A percentile compares a stretch with the other conserved stretches of the same genome.
Evolutionary conservation across 2,888 invertebrate species (phyloP).

Genomic region (Linnaemya tessellans): DNA sequence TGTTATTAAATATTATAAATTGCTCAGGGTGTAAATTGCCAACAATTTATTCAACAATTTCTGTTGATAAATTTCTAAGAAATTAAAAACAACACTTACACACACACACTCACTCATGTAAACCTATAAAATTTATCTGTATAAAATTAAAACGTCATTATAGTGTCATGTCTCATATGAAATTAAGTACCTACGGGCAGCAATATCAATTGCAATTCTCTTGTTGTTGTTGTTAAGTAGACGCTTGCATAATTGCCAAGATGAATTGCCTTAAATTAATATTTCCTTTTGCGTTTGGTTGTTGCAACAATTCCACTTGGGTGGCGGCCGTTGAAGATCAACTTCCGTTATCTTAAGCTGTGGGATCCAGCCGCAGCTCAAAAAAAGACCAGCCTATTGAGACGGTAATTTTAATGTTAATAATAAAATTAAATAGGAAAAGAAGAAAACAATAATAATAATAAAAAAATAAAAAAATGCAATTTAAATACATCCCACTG

Average conservation of each 20-base stretch:
- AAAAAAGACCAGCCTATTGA: constrained; percentile 47
- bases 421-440: constrained; percentile 49
- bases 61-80: not conserved
- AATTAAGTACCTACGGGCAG: not conserved
- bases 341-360: constrained; percentile 59
- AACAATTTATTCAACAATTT: no score
- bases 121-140: not conserved
- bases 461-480: constrained; percentile 11
- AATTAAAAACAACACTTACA: not conserved
- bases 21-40: not conserved
- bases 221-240: not conserved
- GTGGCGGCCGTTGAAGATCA: constrained; percentile 60
- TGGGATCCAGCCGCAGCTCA: constrained; percentile 4
- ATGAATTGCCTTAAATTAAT: constrained; percentile 66
- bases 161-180: not conserved
- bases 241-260: constrained; percentile 27
- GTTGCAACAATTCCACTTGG: constrained; percentile 43
- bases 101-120: no score
- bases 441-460: no score
- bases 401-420: constrained; percentile 59
- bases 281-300: constrained; percentile 51
- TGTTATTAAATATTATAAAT: not conserved
- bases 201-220: constrained; percentile 38
- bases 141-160: not conserved
- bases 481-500: constrained; percentile 56